Percentiles rank a stretch among this genome's conserved stretches.
Conservation (phyloP, 2,797 vertebrate genomes). For the Vespertilio murinus region DNA sequence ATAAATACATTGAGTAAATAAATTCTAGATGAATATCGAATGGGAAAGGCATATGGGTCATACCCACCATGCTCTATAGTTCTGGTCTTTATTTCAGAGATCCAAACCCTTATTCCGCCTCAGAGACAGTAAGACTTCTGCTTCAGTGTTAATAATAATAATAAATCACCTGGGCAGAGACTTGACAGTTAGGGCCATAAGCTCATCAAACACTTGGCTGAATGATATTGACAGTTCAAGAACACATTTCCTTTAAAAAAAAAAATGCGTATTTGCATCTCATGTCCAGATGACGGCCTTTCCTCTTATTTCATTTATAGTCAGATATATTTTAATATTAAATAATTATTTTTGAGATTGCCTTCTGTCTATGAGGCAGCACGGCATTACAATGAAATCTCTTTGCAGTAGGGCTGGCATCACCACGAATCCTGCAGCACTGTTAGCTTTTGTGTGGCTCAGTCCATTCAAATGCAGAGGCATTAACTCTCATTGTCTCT, state of each 20-base stretch:
- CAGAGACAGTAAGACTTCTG: constrained; percentile 14
- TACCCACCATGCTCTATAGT: background rate
- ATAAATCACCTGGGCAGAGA: constrained; percentile 5
- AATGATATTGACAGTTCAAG: constrained; percentile 29
- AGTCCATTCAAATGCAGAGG: background rate
- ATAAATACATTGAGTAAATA: background rate
- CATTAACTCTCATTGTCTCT: background rate
- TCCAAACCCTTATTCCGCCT: background rate
- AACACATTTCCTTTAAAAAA: background rate
- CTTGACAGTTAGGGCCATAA: constrained; percentile 2
- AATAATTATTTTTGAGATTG: background rate
- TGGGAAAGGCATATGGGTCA: background rate
- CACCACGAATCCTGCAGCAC: background rate
- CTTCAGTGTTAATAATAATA: constrained; percentile 42
- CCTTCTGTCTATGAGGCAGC: background rate
- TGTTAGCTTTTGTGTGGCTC: background rate
- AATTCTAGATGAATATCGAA: background rate
- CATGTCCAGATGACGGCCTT: background rate
- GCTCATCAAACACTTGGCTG: background rate
- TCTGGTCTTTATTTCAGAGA: background rate
- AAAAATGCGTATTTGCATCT: constrained; percentile 5
- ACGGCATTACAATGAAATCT: fast-evolving
- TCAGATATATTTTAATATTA: constrained; percentile 18
- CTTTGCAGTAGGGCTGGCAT: background rate
- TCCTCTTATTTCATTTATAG: constrained; percentile 21